phyloP scores from a whole-genome alignment of 1,140 invertebrate genomes.

The Coenobita brevimanus region DNA sequence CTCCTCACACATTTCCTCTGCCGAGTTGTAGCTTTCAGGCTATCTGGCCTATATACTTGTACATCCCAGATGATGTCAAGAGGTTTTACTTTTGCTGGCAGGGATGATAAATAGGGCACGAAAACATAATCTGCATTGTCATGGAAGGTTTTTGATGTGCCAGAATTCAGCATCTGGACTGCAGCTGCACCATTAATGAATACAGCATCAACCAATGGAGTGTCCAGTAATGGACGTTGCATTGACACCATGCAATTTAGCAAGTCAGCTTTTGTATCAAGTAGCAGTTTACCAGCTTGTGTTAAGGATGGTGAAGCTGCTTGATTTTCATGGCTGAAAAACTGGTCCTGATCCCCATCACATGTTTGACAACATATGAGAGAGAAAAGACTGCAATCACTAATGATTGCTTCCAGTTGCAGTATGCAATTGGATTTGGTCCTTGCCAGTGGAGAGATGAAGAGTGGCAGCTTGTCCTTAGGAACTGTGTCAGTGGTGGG shows the following conservation, averaged over 20 bases:
- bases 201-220: background rate
- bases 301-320: constrained; percentile 15
- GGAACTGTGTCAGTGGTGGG: background rate
- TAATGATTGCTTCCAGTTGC: background rate
- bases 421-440: constrained; percentile 1
- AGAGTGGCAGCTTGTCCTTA: constrained; percentile 27
- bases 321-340: constrained; percentile 35
- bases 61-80: constrained; percentile 8
- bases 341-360: constrained; percentile 33
- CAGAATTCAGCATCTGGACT: background rate
- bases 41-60: too few relatives aligned
- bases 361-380: constrained; percentile 5
- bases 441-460: background rate
- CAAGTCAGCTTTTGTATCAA: constrained; percentile 14
- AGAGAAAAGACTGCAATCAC: constrained; percentile 28
- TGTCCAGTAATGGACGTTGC: background rate
- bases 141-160: too few relatives aligned
- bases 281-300: constrained; percentile 9
- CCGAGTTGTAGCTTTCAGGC: background rate
- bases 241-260: background rate
- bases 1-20: background rate
- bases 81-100: background rate
- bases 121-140: background rate
- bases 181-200: background rate
- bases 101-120: background rate